Base-by-base conservation (phyloP, 2,888 invertebrate genomes). In the Pristionchus arcanus region DNA sequence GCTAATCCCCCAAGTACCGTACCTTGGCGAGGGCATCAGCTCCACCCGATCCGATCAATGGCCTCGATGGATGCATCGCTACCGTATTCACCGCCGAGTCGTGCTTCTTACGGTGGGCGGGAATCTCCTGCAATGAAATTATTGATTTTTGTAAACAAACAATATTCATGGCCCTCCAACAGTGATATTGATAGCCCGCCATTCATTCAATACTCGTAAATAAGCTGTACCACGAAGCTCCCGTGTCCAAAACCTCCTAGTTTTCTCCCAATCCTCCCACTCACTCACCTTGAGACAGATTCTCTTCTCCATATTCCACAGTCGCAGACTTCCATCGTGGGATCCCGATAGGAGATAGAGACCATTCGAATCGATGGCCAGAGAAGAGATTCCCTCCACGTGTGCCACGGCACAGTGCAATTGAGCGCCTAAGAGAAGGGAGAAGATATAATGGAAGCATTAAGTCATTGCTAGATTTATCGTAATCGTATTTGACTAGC, bases 1-100 rank as follows among this genome's bases (percentile, higher is more conserved):
- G 34, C n/a, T 11, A 13, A 25, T 42, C 3, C 37, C 59, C 63
- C 19, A 2, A 21, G 2, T 86, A 86, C 66, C 86, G 66, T 71
- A 99, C 98, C 96, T 99, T 99, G 95, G 98, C 98, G 95, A 99
- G 97, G 91, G 98, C 98, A 96, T 99, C 99, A 93, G 99, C 98
- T 94, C 99, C 99, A 92, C 98, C 98, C 96, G 98, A 98, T 93
- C 99, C 99, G 95, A 99, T 98, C 96, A 98, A 98, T 93, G 98
- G 98, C 96, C 98, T 97, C 94, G 98, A 97, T 94, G 99, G 98
- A 96, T 99, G 99, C 97, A 99, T 99, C 95, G 99, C 98, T 94
- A 99, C 99, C 96, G 98, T 98, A 95, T 98, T 97, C 96, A 99
- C 99, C 96, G 98, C 98, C 96, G 99, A 98, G 96, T 99, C 99